These are phyloP conservation scores for Sus cebifrons DNA, from an alignment of 2,797 vertebrate species.

Conservation along the genomic window DNA sequence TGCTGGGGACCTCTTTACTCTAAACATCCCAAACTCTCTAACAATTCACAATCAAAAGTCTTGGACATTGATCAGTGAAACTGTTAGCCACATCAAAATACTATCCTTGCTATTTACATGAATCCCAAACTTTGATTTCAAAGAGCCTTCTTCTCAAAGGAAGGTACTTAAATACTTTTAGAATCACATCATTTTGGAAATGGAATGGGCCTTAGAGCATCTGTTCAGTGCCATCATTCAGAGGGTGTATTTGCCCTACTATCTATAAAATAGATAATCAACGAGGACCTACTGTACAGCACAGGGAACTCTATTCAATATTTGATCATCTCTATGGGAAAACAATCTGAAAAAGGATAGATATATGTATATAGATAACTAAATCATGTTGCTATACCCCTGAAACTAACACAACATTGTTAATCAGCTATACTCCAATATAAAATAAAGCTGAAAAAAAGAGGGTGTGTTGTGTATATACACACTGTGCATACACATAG, in stretches of 20 bases:
- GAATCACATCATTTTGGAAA: conserved; percentile 57
- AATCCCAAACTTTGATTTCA: not conserved
- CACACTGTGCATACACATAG: rapidly evolving
- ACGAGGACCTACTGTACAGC: too few relatives aligned
- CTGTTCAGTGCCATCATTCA: not conserved
- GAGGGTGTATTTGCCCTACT: too few relatives aligned
- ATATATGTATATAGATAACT: too few relatives aligned
- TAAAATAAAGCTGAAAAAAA: too few relatives aligned
- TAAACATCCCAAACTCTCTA: not conserved
- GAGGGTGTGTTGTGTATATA: not conserved
- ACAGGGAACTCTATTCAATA: too few relatives aligned
- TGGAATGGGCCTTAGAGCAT: not conserved
- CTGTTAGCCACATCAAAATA: not conserved
- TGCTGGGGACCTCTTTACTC: not conserved
- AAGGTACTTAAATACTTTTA: not conserved
- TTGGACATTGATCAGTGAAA: not conserved
- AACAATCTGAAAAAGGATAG: too few relatives aligned
- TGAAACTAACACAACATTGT: too few relatives aligned
- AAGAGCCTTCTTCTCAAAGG: not conserved
- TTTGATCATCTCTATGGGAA: too few relatives aligned
- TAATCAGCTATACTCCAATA: too few relatives aligned
- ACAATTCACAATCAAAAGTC: not conserved
- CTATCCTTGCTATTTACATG: not conserved
- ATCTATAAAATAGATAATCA: too few relatives aligned
- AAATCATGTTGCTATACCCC: too few relatives aligned